These are phyloP conservation scores for Echiichthys vipera DNA, from an alignment of 2,797 vertebrate genomes.

Conservation along the genomic window DNA sequence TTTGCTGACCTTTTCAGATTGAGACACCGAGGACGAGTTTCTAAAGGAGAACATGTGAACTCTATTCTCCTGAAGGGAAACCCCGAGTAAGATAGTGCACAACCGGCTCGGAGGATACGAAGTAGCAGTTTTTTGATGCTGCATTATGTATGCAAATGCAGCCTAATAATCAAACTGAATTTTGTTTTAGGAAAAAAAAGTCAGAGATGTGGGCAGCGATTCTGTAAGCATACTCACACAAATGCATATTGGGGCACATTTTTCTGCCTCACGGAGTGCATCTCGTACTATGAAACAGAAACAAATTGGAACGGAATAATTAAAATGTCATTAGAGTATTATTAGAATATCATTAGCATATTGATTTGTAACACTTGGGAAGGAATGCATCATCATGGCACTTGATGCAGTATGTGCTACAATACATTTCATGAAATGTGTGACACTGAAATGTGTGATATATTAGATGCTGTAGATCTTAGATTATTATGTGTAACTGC, in stretches of 20 bases:
- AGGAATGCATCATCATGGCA: conserved; percentile 6
- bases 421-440: conserved; percentile 12
- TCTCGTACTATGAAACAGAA: conserved; percentile 16
- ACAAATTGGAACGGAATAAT: conserved; percentile 46
- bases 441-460: conserved; percentile 21
- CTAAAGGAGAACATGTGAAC: conserved; percentile 14
- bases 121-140: neutral
- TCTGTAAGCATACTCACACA: neutral
- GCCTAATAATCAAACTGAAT: neutral
- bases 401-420: neutral
- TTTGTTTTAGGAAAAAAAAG: neutral
- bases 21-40: conserved; percentile 32
- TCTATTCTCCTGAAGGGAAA: conserved; percentile 18
- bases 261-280: conserved; percentile 1
- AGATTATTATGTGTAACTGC: conserved; percentile 14
- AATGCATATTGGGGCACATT: neutral
- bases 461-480: neutral
- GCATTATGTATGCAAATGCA: neutral
- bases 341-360: conserved; percentile 37
- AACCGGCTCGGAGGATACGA: fast-evolving
- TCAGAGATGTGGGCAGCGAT: neutral
- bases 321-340: conserved; percentile 33
- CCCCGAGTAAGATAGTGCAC: neutral
- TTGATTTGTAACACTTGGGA: conserved; percentile 30
- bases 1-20: conserved; percentile 62